Evolutionary conservation across 1,140 invertebrate genomes (phyloP).

Genomic region (Scylla paramamosain): DNA sequence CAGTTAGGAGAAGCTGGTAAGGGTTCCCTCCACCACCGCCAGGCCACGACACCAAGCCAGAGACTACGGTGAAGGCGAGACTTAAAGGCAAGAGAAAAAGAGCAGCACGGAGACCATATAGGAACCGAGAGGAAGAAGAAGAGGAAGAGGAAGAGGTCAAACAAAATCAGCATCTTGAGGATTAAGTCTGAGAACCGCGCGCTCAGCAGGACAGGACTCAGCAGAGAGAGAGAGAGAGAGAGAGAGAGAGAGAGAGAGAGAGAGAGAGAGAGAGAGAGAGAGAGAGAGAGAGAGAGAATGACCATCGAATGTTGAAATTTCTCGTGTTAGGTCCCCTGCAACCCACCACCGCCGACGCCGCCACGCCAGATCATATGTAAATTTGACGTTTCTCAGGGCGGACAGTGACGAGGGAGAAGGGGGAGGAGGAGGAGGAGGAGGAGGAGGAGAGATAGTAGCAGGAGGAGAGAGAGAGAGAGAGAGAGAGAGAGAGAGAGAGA

Average conservation of each 20-base stretch:
- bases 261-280: background rate
- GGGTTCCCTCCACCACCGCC: too few relatives aligned
- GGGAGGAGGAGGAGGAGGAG: background rate
- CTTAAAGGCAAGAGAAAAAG: constrained; percentile 16
- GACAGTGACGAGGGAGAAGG: background rate
- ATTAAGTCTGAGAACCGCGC: too few relatives aligned
- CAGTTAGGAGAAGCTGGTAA: too few relatives aligned
- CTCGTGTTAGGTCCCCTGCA: background rate
- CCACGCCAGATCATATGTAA: constrained; percentile 43
- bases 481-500: constrained; percentile 18
- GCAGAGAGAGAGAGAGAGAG: constrained; percentile 9
- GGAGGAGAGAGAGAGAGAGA: background rate
- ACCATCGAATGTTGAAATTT: background rate
- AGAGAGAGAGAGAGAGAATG: background rate
- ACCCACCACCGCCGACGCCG: background rate
- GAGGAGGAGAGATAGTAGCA: background rate
- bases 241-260: constrained; percentile 20
- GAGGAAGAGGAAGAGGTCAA: background rate
- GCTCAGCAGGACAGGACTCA: background rate
- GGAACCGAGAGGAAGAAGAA: background rate
- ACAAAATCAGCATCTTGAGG: too few relatives aligned
- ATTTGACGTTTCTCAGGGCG: constrained; percentile 45
- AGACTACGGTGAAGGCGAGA: too few relatives aligned
- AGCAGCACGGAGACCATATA: constrained; percentile 10
- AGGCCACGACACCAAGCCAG: too few relatives aligned